These are phyloP conservation scores for Ageneiosus marmoratus DNA, from an alignment of 2,113 vertebrate species.

Conservation along the genomic window DNA sequence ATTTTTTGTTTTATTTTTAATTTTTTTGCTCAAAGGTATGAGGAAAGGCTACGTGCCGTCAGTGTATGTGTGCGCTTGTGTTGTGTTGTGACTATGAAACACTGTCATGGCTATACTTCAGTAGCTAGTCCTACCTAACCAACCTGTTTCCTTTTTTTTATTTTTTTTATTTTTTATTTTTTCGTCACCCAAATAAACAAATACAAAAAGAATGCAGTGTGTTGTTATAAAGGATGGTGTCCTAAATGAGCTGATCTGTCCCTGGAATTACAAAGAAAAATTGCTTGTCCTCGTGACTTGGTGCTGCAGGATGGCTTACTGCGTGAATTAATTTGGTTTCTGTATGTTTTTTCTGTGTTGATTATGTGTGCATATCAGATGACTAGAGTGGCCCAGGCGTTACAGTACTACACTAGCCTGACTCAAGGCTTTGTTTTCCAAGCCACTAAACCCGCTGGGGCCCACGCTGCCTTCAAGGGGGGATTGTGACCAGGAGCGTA, in stretches of 20 bases:
- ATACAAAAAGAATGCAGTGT: not conserved
- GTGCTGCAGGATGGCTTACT: constrained; percentile 91
- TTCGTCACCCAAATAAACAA: not conserved
- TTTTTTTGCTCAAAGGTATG: not conserved
- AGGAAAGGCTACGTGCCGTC: constrained; percentile 8
- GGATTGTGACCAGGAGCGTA: constrained; percentile 97
- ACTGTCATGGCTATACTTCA: constrained; percentile 37
- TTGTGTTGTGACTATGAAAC: constrained; percentile 4
- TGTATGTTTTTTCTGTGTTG: constrained; percentile 99
- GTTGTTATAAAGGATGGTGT: constrained; percentile 28
- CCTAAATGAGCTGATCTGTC: constrained; percentile 43
- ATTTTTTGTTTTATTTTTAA: too few relatives aligned
- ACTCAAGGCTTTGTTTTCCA: constrained; percentile 99
- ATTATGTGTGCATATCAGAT: constrained; percentile 99
- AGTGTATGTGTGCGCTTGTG: not conserved
- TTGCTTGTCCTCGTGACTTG: constrained; percentile 82
- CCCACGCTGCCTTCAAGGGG: constrained; percentile 95
- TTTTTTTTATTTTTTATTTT: constrained; percentile 32
- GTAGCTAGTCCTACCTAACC: constrained; percentile 37
- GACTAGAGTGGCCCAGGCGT: constrained; percentile 99
- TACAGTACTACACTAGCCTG: constrained; percentile 99
- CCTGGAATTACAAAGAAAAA: constrained; percentile 5
- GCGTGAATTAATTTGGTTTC: constrained; percentile 99
- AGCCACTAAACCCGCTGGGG: constrained; percentile 98
- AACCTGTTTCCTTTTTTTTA: constrained; percentile 46